Base-by-base conservation (phyloP, 2,888 invertebrate species). In the Limnephilus lunatus region DNA sequence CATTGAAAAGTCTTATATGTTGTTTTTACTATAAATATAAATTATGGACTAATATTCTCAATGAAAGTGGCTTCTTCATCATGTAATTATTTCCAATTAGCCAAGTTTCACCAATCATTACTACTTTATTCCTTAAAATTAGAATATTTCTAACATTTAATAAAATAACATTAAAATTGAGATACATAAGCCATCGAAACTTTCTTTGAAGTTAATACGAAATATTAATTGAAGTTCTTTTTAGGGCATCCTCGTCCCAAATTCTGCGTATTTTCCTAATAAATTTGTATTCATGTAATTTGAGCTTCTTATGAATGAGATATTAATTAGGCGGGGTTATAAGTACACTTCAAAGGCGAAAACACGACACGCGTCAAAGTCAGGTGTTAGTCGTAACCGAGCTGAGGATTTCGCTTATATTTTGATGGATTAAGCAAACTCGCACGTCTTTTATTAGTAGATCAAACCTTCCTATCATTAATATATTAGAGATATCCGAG, bases 391-490 rank as follows among this genome's bases (percentile, higher is more conserved):
- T 68, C 68, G 68, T n/a, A 68, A 68, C 68, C 68, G 2, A 19
- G n/a, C 68, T 7, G 9, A 68, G 68, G 68, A 68, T 68, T 25
- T 68, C 9, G 68, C 68, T 25, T 68, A 68, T 68, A 68, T n/a
- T 68, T 25, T 25, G 25, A 68, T 7, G n/a, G 25, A 5, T 68
- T 25, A 25, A 9, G 68, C 25, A 68, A 68, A 25, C 53, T 25
- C 68, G 2, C 68, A 68, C 68, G 68, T 82, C 30, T 32, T 82
- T 82, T 31, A 32, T 31, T 32, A 82, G 30, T 32, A 88, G 48
- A 81, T 39, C 81, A 19, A 90, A 19, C 30, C 25, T 31, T 92
- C 89, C 12, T 68, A 85, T 32, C 32, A 81, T 53, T 53, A 25
- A 90, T 11, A 11, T 11, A 53, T 53, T 88, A 25, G 83, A 83